Evolutionary conservation across 2,888 invertebrate species (phyloP), one percentile per base, ranked within the genome.

Genomic region (Andrena dorsata): DNA sequence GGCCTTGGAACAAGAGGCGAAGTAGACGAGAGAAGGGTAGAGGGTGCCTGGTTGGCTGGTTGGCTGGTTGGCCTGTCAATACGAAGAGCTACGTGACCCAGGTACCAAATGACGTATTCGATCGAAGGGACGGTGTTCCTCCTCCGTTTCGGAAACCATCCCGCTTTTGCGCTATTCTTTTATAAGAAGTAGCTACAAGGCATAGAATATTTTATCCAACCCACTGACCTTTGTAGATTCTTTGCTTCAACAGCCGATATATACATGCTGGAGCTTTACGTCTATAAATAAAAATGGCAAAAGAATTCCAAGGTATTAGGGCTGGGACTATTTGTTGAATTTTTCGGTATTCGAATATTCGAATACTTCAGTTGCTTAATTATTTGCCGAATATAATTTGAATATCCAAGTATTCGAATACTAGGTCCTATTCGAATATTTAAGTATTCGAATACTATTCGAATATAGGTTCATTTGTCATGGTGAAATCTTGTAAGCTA

Each of bases 41-140:
- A 82, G 82, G 84, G 74, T 78, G 80, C 51, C 83, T 86, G 90
- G 41, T 35, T 35, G 35, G 35, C 35, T 26, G 26, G 86, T 84
- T 87, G 85, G 89, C 89, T 91, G 91, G 90, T 90, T 88, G 90
- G 90, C 91, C 90, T 92, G 92, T 92, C 92, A 92, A 92, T 92
- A 92, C 92, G 90, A 92, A 91, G 90, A 91, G 91, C 86, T 92
- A 92, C 92, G 92, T 92, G 92, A 92, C 92, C 85, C 90, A 92
- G 92, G 91, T 92, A 92, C 92, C 89, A 92, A 92, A 88, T 91
- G 91, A 90, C 90, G 89, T 76, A 85, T 87, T 85, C 88, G 85
- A 83, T 78, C 79, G 84, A 83, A 87, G 84, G 87, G 89, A 79
- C 85, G 77, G 66, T 76, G 26, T 49, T 75, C 71, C 79, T 86